phyloP scores from a whole-genome alignment of 2,797 vertebrate species.

The Eutrigla gurnardus region DNA sequence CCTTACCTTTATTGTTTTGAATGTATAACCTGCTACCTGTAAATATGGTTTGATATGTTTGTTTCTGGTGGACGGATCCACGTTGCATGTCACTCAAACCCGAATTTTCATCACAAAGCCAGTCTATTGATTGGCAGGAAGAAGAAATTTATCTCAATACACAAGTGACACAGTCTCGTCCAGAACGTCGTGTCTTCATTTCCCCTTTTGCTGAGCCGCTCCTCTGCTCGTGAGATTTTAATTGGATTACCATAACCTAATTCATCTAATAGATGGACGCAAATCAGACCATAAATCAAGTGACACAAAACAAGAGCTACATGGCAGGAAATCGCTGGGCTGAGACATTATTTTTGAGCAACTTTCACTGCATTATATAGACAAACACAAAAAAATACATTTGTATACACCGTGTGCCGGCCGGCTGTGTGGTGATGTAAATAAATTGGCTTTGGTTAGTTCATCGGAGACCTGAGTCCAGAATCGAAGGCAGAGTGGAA shows the following conservation, averaged over 20 bases:
- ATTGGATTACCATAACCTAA: constrained; percentile 77
- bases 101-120: constrained; percentile 1
- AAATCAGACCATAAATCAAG: constrained; percentile 73
- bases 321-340: constrained; percentile 67
- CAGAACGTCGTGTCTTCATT: constrained; percentile 21
- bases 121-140: constrained; percentile 9
- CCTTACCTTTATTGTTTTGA: neutral
- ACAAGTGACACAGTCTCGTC: constrained; percentile 2
- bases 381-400: constrained; percentile 10
- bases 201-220: constrained; percentile 40
- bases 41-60: neutral
- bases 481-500: neutral
- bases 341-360: constrained; percentile 51
- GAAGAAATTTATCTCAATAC: constrained; percentile 2
- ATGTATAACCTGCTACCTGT: neutral
- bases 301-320: constrained; percentile 60
- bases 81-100: neutral
- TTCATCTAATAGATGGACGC: constrained; percentile 74
- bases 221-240: constrained; percentile 57
- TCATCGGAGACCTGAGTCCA: neutral
- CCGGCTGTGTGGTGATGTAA: neutral
- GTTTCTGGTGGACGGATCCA: neutral
- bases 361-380: constrained; percentile 9
- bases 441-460: neutral
- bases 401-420: neutral